Conservation (phyloP, 2,113 vertebrate genomes). For the Uria aalge region DNA sequence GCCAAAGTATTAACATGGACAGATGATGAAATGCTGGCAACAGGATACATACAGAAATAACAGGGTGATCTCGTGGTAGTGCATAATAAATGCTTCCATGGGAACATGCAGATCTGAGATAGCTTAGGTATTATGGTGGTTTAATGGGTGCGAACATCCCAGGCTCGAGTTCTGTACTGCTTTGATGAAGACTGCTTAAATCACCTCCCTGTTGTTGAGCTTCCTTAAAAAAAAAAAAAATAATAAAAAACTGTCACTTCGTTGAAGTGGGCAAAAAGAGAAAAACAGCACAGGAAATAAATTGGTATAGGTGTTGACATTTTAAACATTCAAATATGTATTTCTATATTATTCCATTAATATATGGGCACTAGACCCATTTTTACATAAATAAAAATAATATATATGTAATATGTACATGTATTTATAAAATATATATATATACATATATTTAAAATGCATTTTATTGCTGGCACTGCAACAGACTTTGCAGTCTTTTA, state of each 20-base stretch:
- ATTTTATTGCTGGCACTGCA: background rate
- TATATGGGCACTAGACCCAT: background rate
- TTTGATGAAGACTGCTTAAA: background rate
- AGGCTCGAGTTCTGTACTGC: background rate
- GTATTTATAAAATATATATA: background rate
- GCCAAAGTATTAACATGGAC: background rate
- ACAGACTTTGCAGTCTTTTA: background rate
- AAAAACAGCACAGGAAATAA: background rate
- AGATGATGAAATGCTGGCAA: background rate
- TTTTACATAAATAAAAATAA: background rate
- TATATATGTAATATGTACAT: background rate
- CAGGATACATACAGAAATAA: background rate
- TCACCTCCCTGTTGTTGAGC: background rate
- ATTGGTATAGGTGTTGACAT: background rate
- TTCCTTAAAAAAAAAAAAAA: background rate
- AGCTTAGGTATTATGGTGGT: background rate
- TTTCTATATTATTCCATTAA: background rate
- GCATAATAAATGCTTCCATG: background rate
- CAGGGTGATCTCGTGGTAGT: background rate
- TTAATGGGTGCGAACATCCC: background rate
- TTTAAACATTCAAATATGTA: background rate
- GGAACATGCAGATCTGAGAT: background rate
- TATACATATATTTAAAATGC: background rate
- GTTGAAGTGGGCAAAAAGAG: background rate
- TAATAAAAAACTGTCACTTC: background rate